A percentile compares a stretch with the other conserved stretches of the same genome.
Conservation (phyloP, 2,797 vertebrate genomes). For the Myioborus miniatus region DNA sequence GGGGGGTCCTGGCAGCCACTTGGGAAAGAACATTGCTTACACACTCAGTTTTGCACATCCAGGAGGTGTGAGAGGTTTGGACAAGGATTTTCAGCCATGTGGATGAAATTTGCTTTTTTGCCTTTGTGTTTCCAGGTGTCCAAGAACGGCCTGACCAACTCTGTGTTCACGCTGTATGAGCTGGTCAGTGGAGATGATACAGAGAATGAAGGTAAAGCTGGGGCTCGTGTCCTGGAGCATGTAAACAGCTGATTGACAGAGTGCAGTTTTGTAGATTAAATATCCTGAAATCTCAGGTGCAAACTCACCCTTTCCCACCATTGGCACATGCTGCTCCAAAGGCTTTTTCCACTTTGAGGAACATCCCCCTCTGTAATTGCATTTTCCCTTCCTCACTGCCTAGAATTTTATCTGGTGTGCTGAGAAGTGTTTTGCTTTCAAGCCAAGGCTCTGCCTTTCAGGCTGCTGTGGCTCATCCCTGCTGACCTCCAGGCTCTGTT, state of each 20-base stretch:
- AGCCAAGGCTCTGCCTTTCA: background rate
- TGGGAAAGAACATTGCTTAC: background rate
- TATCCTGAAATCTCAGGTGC: background rate
- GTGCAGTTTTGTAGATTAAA: background rate
- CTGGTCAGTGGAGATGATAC: slow-evolving; percentile 91
- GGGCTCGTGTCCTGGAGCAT: accelerated
- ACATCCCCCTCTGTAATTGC: background rate
- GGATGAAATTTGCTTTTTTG: accelerated
- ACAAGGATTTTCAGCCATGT: accelerated
- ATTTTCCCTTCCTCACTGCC: background rate
- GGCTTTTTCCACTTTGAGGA: background rate
- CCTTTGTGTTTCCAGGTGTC: slow-evolving; percentile 80
- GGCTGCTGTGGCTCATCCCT: too few relatives aligned
- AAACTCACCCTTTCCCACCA: background rate
- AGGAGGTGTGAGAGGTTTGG: accelerated
- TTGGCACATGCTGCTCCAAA: background rate
- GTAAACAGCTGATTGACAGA: background rate
- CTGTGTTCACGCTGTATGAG: slow-evolving; percentile 95
- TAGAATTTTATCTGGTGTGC: background rate
- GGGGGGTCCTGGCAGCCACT: accelerated
- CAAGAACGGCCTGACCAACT: slow-evolving; percentile 90
- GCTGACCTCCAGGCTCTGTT: background rate
- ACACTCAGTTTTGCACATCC: accelerated
- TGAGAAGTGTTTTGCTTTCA: background rate
- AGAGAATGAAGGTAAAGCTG: slow-evolving; percentile 86